Conservation (phyloP, 2,888 invertebrate genomes). For the Hirtodrosophila cameraria region DNA sequence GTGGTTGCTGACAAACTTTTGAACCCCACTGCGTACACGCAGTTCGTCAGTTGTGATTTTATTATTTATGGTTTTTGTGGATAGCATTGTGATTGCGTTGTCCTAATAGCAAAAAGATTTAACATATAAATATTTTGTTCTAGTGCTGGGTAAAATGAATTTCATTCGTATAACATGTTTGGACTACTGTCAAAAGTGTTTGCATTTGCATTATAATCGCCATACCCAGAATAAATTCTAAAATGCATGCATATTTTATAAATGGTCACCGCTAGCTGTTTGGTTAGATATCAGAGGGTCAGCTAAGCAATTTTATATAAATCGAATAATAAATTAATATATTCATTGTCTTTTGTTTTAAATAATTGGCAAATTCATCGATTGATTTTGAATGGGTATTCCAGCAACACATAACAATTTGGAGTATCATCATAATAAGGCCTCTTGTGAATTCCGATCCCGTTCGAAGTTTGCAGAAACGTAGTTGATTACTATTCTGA, state of each 20-base stretch:
- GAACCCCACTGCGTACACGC: slow-evolving; percentile 29
- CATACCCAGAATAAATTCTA: slow-evolving; percentile 66
- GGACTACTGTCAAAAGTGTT: slow-evolving; percentile 67
- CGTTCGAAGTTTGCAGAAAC: no score
- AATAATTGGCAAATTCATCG: no score
- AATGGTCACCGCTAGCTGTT: slow-evolving; percentile 21
- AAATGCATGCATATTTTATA: slow-evolving; percentile 69
- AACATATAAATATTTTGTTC: slow-evolving; percentile 69
- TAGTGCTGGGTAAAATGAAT: slow-evolving; percentile 12
- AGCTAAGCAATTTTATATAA: no score
- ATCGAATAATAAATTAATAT: no score
- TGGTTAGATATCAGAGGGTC: slow-evolving; percentile 19
- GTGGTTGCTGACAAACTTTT: slow-evolving; percentile 34
- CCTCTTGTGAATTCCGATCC: no score
- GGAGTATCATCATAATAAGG: no score
- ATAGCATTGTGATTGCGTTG: slow-evolving; percentile 46
- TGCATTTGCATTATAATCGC: slow-evolving; percentile 77
- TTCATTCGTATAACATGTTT: slow-evolving; percentile 48
- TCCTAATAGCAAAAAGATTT: slow-evolving; percentile 63
- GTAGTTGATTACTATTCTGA: no score
- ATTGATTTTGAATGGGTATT: no score
- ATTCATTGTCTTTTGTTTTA: no score
- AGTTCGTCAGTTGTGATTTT: slow-evolving; percentile 62
- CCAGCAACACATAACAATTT: no score
- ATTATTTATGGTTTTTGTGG: slow-evolving; percentile 69